phyloP scores from a whole-genome alignment of 2,113 vertebrate species.

The Saguinus imperator region DNA sequence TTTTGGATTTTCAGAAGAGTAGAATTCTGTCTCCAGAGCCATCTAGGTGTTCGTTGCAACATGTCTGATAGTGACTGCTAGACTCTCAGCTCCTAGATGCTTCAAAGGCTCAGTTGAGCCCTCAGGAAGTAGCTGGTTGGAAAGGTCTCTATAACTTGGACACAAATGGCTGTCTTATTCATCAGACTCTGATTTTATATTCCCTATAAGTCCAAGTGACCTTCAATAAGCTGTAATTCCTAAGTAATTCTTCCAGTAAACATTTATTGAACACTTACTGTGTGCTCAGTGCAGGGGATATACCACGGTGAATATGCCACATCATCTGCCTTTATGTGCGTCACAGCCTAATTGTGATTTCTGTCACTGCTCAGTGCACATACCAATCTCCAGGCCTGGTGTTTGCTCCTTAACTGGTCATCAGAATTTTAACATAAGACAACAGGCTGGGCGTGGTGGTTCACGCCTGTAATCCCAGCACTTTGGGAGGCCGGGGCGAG shows the following conservation, averaged over 20 bases:
- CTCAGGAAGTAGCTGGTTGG: not conserved
- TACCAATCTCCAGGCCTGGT: not conserved
- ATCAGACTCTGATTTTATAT: not conserved
- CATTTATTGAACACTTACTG: not conserved
- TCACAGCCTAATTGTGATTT: not conserved
- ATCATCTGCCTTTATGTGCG: not conserved
- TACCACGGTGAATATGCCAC: not conserved
- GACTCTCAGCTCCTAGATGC: not conserved
- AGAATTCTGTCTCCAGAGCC: not conserved
- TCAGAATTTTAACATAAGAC: not conserved
- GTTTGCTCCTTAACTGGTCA: not conserved
- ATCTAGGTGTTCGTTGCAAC: not conserved
- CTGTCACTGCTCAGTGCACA: not conserved
- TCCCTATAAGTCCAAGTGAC: not conserved
- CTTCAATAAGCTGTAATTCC: not conserved
- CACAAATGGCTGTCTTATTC: not conserved
- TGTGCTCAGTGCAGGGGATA: not conserved
- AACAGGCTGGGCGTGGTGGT: not conserved
- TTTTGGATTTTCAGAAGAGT: not conserved
- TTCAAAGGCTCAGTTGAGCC: not conserved
- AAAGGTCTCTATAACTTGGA: not conserved
- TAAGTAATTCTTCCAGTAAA: not conserved
- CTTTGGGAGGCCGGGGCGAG: no score
- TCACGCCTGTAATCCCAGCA: no score
- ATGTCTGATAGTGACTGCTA: not conserved